A percentile compares a stretch with the other conserved stretches of the same genome.
Evolutionary conservation across 2,113 vertebrate species (phyloP).

Genomic region (Strix aluco): DNA sequence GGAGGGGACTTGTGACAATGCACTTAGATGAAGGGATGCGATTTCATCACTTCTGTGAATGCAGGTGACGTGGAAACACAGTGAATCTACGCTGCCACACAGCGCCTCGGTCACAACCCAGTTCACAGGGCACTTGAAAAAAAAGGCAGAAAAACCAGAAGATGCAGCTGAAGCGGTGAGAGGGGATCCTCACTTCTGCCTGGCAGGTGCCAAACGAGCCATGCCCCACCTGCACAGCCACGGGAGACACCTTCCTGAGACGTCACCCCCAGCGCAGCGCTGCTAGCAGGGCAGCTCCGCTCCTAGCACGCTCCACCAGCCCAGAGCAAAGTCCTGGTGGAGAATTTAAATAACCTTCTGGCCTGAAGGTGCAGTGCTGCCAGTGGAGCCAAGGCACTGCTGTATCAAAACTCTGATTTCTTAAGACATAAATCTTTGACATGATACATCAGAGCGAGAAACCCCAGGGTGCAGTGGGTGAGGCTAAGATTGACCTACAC

Average conservation of each 20-base stretch:
- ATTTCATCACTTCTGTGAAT: rapidly evolving
- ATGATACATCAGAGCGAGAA: rapidly evolving
- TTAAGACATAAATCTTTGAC: background rate
- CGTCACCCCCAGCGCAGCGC: background rate
- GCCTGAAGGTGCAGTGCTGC: background rate
- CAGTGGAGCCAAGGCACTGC: background rate
- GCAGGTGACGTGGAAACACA: rapidly evolving
- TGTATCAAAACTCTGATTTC: background rate
- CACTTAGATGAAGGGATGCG: rapidly evolving
- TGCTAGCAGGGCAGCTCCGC: background rate
- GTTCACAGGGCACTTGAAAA: background rate
- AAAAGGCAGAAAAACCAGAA: background rate
- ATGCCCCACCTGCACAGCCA: background rate
- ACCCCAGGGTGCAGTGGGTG: rapidly evolving
- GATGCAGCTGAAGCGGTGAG: background rate
- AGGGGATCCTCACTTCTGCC: background rate
- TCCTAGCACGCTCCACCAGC: background rate
- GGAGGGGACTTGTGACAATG: too few species aligned
- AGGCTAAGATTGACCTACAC: background rate
- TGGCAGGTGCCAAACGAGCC: background rate
- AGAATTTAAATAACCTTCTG: background rate
- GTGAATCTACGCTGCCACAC: background rate
- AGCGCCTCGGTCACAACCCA: rapidly evolving
- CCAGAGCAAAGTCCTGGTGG: rapidly evolving
- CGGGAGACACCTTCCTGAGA: rapidly evolving